A percentile compares a stretch with the other conserved stretches of the same genome.
These are phyloP conservation scores for Muscidifurax raptorellus DNA, from an alignment of 1,140 invertebrate species.

Conservation along the genomic window DNA sequence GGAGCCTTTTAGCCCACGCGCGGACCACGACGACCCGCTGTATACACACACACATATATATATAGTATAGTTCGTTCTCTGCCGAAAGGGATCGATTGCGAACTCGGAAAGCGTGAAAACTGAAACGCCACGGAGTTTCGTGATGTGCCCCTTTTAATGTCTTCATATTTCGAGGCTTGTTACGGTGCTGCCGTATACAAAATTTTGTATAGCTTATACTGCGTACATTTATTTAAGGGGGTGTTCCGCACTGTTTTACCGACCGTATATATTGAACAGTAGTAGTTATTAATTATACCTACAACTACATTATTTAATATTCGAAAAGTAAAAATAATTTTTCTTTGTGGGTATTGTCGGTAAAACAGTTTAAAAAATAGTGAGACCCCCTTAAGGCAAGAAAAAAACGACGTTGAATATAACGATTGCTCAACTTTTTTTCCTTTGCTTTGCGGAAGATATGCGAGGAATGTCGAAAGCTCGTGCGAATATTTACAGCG, in stretches of 20 bases:
- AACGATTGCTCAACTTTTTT: background rate
- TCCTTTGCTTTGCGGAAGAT: background rate
- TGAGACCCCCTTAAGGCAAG: background rate
- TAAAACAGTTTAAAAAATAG: no score
- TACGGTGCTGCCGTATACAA: background rate
- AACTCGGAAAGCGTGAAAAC: conserved; percentile 48
- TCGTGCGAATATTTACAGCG: background rate
- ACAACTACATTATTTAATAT: no score
- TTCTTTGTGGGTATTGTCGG: no score
- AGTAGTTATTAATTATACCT: no score
- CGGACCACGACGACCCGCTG: conserved; percentile 7
- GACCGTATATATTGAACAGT: no score
- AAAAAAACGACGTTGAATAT: background rate
- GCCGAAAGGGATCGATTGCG: background rate
- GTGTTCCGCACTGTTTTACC: no score
- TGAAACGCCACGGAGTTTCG: conserved; percentile 10
- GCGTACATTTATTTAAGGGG: no score
- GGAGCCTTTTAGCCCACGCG: conserved; percentile 40
- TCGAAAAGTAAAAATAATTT: no score
- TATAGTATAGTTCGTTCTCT: background rate
- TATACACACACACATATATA: no score
- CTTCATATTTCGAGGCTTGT: background rate
- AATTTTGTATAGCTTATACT: background rate
- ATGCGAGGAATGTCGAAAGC: background rate
- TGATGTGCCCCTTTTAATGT: background rate